These are phyloP conservation scores for Macaria liturata DNA, from an alignment of 2,888 invertebrate genomes.

Conservation along the genomic window DNA sequence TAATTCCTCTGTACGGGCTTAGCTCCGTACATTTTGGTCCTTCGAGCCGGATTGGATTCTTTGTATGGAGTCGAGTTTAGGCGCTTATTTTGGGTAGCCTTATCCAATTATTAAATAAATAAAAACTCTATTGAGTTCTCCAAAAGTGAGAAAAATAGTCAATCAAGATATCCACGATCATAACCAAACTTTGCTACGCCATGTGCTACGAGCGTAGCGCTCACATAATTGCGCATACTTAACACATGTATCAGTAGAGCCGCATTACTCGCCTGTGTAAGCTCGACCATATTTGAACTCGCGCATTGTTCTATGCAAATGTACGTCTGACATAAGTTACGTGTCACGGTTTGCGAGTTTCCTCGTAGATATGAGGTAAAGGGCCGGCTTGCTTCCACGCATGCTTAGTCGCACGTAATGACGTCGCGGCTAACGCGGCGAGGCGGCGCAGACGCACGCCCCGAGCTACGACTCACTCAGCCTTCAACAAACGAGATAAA, in stretches of 20 bases:
- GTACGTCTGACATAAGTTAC: conserved; percentile 25
- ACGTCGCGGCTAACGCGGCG: conserved; percentile 47
- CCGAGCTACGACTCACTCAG: conserved; percentile 35
- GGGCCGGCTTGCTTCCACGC: conserved; percentile 49
- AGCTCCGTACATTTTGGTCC: no score
- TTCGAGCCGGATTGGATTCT: no score
- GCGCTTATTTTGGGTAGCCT: no score
- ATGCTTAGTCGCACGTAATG: conserved; percentile 42
- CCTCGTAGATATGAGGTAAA: conserved; percentile 39
- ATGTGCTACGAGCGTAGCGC: conserved; percentile 3
- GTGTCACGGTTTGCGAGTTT: conserved; percentile 27
- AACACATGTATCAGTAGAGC: no score
- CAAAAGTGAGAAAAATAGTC: no score
- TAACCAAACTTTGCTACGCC: conserved; percentile 6
- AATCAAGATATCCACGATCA: background rate
- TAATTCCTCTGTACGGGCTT: no score
- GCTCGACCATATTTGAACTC: conserved; percentile 6
- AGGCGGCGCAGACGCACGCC: conserved; percentile 45
- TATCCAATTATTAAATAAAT: no score
- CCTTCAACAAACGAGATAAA: conserved; percentile 59
- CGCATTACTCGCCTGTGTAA: background rate
- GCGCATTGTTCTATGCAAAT: conserved; percentile 29
- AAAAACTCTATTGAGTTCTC: no score
- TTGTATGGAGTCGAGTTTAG: no score
- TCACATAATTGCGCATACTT: no score